phyloP scores from a whole-genome alignment of 2,113 vertebrate species.

The Ellobius talpinus region DNA sequence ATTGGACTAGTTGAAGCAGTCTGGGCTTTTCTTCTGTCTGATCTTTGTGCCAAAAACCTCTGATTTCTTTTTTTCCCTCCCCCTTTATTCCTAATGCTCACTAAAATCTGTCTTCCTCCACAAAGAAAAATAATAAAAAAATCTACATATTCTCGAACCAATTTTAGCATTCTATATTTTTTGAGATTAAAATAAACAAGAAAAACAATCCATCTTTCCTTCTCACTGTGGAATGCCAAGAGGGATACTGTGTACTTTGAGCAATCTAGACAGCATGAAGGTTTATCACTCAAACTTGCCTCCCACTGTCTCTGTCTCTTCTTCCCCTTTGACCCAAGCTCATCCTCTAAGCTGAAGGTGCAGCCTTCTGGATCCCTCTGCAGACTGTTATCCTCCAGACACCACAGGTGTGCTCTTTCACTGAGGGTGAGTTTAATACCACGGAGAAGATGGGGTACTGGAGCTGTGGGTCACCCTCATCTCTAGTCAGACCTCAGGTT shows the following conservation, averaged over 20 bases:
- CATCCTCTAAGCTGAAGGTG: neutral
- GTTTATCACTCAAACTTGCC: neutral
- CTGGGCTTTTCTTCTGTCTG: slow-evolving; percentile 77
- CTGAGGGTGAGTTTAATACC: neutral
- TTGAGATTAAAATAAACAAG: slow-evolving; percentile 64
- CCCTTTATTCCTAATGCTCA: slow-evolving; percentile 76
- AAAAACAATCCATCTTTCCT: slow-evolving; percentile 50
- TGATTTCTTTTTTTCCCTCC: slow-evolving; percentile 15
- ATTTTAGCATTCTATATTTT: slow-evolving; percentile 49
- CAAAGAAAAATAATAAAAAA: slow-evolving; percentile 59
- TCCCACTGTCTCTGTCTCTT: neutral
- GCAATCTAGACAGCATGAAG: neutral
- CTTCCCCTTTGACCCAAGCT: neutral
- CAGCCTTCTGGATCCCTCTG: neutral
- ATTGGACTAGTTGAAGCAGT: slow-evolving; percentile 72
- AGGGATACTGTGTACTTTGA: neutral
- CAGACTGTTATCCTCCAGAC: neutral
- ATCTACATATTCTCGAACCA: slow-evolving; percentile 58
- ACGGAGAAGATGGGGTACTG: neutral
- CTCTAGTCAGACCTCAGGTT: neutral
- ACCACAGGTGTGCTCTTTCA: neutral
- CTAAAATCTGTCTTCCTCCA: slow-evolving; percentile 65
- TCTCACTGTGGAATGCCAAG: neutral
- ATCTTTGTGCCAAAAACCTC: slow-evolving; percentile 73
- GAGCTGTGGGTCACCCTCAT: neutral